These are phyloP conservation scores for Aphaenogaster floridana DNA, from an alignment of 1,140 invertebrate genomes.

Conservation along the genomic window DNA sequence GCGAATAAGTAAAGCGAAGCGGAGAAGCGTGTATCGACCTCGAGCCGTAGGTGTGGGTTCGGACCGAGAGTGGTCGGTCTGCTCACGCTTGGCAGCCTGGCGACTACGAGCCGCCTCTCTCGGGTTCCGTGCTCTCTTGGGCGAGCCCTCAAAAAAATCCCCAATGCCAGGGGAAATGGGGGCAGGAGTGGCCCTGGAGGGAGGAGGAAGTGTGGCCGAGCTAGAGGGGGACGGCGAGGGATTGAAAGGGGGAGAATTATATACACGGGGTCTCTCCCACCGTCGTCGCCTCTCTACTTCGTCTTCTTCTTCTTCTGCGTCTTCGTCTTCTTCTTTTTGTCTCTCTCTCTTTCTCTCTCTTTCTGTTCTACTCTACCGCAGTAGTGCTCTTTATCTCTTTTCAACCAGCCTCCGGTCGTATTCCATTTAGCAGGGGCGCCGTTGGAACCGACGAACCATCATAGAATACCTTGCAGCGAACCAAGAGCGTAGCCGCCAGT, in stretches of 20 bases:
- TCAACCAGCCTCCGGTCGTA: constrained; percentile 78
- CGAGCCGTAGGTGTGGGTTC: constrained; percentile 66
- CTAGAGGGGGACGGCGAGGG: constrained; percentile 32
- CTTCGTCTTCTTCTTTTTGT: constrained; percentile 6
- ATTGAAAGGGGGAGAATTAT: constrained; percentile 61
- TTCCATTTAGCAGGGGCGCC: constrained; percentile 84
- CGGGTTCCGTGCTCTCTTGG: constrained; percentile 38
- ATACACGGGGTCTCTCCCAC: constrained; percentile 47
- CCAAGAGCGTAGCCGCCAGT: constrained; percentile 72
- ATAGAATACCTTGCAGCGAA: constrained; percentile 83
- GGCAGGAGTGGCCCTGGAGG: constrained; percentile 76
- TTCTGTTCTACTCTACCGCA: constrained; percentile 20
- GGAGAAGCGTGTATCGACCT: constrained; percentile 83
- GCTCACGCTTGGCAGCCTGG: constrained; percentile 72
- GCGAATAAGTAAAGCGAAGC: constrained; percentile 76
- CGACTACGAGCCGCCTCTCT: constrained; percentile 68
- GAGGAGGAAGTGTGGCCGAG: constrained; percentile 58
- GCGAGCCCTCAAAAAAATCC: constrained; percentile 80
- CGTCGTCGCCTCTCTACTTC: constrained; percentile 31
- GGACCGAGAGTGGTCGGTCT: constrained; percentile 66
- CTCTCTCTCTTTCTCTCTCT: not conserved
- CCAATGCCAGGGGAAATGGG: constrained; percentile 82
- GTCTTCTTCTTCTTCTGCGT: not conserved
- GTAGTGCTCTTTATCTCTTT: constrained; percentile 22
- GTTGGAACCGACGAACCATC: constrained; percentile 82